A percentile compares a stretch with the other conserved stretches of the same genome.
Conservation (phyloP, 2,797 vertebrate species). For the Notolepis coatsorum region DNA sequence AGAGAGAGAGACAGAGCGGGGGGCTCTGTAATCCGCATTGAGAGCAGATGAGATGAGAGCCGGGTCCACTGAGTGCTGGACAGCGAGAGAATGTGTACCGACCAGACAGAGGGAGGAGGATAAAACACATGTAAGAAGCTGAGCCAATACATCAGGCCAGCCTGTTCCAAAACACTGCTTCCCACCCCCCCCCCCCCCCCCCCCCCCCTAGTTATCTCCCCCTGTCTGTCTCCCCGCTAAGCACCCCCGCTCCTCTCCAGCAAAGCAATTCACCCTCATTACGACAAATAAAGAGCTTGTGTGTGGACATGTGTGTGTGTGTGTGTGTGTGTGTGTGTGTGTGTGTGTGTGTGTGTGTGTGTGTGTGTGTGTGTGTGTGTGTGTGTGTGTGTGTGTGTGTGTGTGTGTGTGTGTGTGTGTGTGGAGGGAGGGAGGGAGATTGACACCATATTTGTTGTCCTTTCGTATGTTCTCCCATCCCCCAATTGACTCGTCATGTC, state of each 20-base stretch:
- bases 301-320: not conserved
- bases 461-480: no score
- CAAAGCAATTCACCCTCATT: slow-evolving; percentile 72
- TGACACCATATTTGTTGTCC: slow-evolving; percentile 9
- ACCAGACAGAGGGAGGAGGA: slow-evolving; percentile 24
- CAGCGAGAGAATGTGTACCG: slow-evolving; percentile 1
- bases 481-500: no score
- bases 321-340: not conserved
- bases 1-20: slow-evolving; percentile 15
- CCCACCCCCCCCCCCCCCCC: slow-evolving; percentile 30
- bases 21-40: slow-evolving; percentile 32
- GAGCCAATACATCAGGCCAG: slow-evolving; percentile 35
- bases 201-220: slow-evolving; percentile 40
- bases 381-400: not conserved
- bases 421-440: not conserved
- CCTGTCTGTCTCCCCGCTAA: slow-evolving; percentile 27
- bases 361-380: not conserved
- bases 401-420: not conserved
- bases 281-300: slow-evolving; percentile 60
- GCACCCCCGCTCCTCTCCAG: slow-evolving; percentile 26
- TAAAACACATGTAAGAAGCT: slow-evolving; percentile 36
- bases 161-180: slow-evolving; percentile 22
- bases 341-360: no score
- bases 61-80: slow-evolving; percentile 44
- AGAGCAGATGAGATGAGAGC: slow-evolving; percentile 43